Evolutionary conservation across 2,797 vertebrate genomes (phyloP), one percentile per base, ranked within the genome.

Genomic region (Leucoraja ocellata): DNA sequence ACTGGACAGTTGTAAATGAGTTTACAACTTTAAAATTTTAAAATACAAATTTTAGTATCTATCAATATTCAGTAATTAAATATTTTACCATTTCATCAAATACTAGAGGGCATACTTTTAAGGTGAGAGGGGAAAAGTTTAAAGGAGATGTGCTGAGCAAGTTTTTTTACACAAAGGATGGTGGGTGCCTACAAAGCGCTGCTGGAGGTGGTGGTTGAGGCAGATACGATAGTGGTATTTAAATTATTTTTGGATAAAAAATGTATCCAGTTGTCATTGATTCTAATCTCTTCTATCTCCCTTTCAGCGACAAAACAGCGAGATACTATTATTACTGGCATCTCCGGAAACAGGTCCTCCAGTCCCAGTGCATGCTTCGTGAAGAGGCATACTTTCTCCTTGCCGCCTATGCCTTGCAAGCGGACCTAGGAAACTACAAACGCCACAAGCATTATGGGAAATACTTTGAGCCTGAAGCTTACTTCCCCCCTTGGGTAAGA

Each of bases 271-370:
- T 11, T 88, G 61, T 21, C 84, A 54, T 32, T 63, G 68, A 54
- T 76, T 76, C 71, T 92, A 92, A 92, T 92, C 25, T 73, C 25
- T 13, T 54, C 14, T 83, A 78, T 94, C 32, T 94, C n/a, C 63
- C 94, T 83, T 93, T 83, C 95, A 99, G 98, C 1, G 98, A 99
- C 97, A 97, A 98, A 14, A 96, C 97, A 0, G 98, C 98, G 4
- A 96, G 98, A 84, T 99, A 98, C 95, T 99, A 98, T 94, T 99
- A 99, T 96, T 99, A 99, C 96, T 99, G 98, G 98, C 99, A 99
- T 96, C 95, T 99, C 94, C 96, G 98, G 96, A 99, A 99, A 94
- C 98, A 99, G 96, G 97, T 99, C 94, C 96, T 99, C 94, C 97
- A 97, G 73, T 99, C 99, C 0, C 98, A 98, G 96, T 99, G 99